Base-by-base conservation (phyloP, 2,113 vertebrate species). In the Microcebus lehilahytsara region DNA sequence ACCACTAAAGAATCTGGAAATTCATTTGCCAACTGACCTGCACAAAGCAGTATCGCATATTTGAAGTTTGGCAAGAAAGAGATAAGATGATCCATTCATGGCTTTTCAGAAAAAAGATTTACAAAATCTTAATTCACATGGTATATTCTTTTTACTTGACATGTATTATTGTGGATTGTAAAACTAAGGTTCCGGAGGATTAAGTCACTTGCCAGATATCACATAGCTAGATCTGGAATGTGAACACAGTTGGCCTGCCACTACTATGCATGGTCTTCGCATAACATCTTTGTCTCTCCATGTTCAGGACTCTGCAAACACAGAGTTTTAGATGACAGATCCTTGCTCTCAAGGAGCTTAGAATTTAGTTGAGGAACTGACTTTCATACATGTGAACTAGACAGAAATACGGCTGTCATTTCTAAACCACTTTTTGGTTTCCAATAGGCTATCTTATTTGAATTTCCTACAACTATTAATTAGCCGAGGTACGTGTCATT, bases 121-220 rank as follows among this genome's bases (percentile, higher is more conserved):
- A 66, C 40, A 53, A 96, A 75, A 69, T 95, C 67, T 69, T 51
- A 49, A 49, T 40, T 69, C 86, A 42, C 2, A 2, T 64, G 60
- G 60, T 93, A 58, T 5, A 9, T 37, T 20, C 66, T 77, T 53
- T 83, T 86, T 67, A 64, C 58, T 75, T 74, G 32, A 58, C 34
- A 34, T 53, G 20, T 60, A 71, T 83, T 78, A 78, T 78, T 77
- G 11, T 32, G n/a, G 23, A 37, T 86, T 42, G 40, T 93, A 87
- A 95, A 95, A 85, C 85, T n/a, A 16, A 84, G 40, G 60, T 91
- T 87, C 91, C 25, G 22, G 53, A 87, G 71, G 42, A 86, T 56
- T 34, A 91, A 69, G 19, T 87, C 87, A 84, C 19, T 83, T 49
- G 32, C 46, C 83, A 72, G 69, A 40, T 58, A 46, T n/a, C 42